Evolutionary conservation across 2,113 vertebrate species (phyloP), one percentile per base, ranked within the genome.

Genomic region (Aramus guarauna): DNA sequence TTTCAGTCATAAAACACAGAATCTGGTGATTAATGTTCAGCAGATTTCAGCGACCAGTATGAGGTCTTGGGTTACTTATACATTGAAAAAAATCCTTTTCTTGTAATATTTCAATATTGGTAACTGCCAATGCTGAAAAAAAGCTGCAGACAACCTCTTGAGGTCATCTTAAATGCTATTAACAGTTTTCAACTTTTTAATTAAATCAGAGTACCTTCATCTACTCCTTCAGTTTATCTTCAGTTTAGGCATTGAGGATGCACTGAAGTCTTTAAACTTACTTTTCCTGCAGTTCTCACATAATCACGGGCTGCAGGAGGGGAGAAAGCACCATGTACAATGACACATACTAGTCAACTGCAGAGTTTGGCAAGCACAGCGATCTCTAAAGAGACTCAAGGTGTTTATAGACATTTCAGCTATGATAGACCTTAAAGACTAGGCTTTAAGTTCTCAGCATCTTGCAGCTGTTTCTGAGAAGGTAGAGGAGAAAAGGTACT

Each of bases 371-470:
- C 94, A 95, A 45, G 85, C 60, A 8, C 56, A 27, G 60, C 3
- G 24, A 9, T 60, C 92, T 86, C 95, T 24, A 18, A 88, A 88
- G 88, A 84, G 72, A 48, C 79, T 93, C 71, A 53, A 66, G 93
- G 96, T 96, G 96, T 94, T 96, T 97, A 97, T 92, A 79, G 93
- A 79, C 85, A 66, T 79, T 93, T 92, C 75, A 73, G 30, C 74
- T 58, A 19, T 0, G 0, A 48, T 5, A 85, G 74, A 92, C 90
- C 90, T 85, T 53, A 79, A 85, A 24, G 77, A 85, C 53, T 52
- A 26, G 2, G 5, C 62, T 95, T 90, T 73, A 79, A 72, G 79
- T 58, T 73, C 76, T 72, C 80, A 52, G 60, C 63, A 67, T 59
- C 66, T 58, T 53, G 81, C 89, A 90, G 90, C 80, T 71, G 30